Base-by-base conservation (phyloP, 2,888 invertebrate genomes). In the Synergus gifuensis region DNA sequence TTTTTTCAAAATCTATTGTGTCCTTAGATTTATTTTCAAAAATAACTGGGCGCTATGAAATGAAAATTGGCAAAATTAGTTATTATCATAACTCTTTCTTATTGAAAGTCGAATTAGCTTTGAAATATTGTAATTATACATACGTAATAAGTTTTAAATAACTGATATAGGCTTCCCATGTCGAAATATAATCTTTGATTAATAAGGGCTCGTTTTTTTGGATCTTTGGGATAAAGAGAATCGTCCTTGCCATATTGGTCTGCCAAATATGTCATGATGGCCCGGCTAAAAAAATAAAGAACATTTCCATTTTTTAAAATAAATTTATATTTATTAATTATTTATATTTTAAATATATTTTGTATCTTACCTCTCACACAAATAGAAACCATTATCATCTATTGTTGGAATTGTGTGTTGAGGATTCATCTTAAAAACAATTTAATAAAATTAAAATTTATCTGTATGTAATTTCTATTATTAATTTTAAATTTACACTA, bases 331-430 rank as follows among this genome's bases (percentile, higher is more conserved):
- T 28, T 28, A 28, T 3, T 28, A 28, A 28, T 28, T 28, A 28
- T 28, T 28, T 28, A 28, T 28, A 28, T 28, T 28, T 28, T 18
- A 76, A 40, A 40, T 60, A 22, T 8, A 63, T 40, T 18, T n/a
- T 36, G 9, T 1, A 46, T 76, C 36, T 87, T 90, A 95, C 95
- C 95, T 95, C 90, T 96, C 96, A 94, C 94, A 95, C 77, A 96
- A 89, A 84, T 94, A 93, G 84, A 96, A 95, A 62, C 96, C 96
- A 86, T 94, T 94, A 88, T 96, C 96, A 86, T 95, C 94, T 87
- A 96, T 93, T 0, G 96, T 95, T 3, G 96, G 96, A 79, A 96
- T 93, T 0, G 95, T 95, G 86, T 96, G 96, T 89, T 95, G 94
- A 2, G 95, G 95, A 90, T 95, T 96, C 91, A 95, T 93, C 95